Base-by-base conservation (phyloP, 2,888 invertebrate species). In the Xanthorhoe spadicearia region DNA sequence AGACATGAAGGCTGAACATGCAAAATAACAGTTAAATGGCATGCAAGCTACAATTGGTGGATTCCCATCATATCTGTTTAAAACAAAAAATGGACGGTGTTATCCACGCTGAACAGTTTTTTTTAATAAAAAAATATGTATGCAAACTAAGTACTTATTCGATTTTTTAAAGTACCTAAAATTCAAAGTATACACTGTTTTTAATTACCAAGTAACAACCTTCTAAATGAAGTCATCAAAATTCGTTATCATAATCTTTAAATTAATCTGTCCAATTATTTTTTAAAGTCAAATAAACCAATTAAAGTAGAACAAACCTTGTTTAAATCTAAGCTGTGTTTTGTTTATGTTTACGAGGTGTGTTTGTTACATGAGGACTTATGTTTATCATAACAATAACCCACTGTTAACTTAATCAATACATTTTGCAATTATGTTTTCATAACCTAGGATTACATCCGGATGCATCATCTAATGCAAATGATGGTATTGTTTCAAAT, bases 1-100 rank as follows among this genome's bases (percentile, higher is more conserved):
- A 65, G 56, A 52, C 65, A 61, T 56, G 56, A 53, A 52, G 17
- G 6, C 28, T n/a, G 38, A 56, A 57, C 66, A 66, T 61, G 66
- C 66, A 57, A 61, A 38, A 19, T n/a, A 19, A 51, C 13, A 49
- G 38, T 49, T 38, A 49, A 50, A 43, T 28, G 38, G 28, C 54
- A 59, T 53, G 64, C 52, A 46, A 64, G 15, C 50, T 51, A 15
- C 48, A 15, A 48, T 48, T 15, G 17, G 48, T 17, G 48, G 2
- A 48, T 43, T 43, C 38, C 38, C 38, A n/a, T n/a, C n/a, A n/a
- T n/a, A n/a, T n/a, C n/a, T n/a, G n/a, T n/a, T n/a, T n/a, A n/a
- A n/a, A n/a, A n/a, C n/a, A n/a, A n/a, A n/a, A n/a, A n/a, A n/a
- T n/a, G n/a, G n/a, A n/a, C n/a, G n/a, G n/a, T n/a, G n/a, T n/a